These are phyloP conservation scores for Ormyrus labotus DNA, from an alignment of 2,888 invertebrate species.

Conservation along the genomic window DNA sequence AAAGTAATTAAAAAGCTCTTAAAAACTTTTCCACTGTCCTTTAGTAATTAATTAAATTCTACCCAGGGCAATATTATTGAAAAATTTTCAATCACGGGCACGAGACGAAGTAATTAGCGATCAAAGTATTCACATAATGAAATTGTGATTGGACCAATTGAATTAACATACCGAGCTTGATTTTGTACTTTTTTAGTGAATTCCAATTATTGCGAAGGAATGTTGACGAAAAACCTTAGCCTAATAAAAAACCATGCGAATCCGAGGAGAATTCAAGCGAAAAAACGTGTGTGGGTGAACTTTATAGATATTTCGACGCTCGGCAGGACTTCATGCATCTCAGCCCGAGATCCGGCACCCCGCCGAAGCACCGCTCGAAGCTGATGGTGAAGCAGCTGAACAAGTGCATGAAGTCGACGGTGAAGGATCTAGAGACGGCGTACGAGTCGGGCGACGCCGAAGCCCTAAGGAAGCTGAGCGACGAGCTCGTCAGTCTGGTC, in stretches of 20 bases:
- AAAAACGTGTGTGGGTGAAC: not conserved
- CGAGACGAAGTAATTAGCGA: no score
- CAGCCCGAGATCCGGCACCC: not conserved
- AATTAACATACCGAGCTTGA: not conserved
- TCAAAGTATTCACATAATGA: no score
- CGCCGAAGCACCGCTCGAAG: conserved; percentile 32
- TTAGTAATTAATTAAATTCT: no score
- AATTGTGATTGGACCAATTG: not conserved
- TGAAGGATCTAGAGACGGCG: conserved; percentile 60
- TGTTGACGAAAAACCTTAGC: no score
- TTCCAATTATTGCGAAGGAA: no score
- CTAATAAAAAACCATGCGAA: no score
- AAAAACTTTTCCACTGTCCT: not conserved
- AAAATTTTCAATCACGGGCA: not conserved
- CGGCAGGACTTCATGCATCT: conserved; percentile 59
- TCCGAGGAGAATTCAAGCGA: no score
- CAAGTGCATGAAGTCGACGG: conserved; percentile 53
- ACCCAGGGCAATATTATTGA: no score
- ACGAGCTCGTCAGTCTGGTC: conserved; percentile 62
- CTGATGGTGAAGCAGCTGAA: conserved; percentile 59
- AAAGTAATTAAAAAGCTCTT: conserved; percentile 7
- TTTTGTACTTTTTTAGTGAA: no score
- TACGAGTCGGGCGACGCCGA: conserved; percentile 61
- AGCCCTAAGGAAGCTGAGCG: conserved; percentile 59
- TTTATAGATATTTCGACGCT: conserved; percentile 63